These are phyloP conservation scores for Amblyopsis rosae DNA, from an alignment of 2,113 vertebrate genomes.

Conservation along the genomic window DNA sequence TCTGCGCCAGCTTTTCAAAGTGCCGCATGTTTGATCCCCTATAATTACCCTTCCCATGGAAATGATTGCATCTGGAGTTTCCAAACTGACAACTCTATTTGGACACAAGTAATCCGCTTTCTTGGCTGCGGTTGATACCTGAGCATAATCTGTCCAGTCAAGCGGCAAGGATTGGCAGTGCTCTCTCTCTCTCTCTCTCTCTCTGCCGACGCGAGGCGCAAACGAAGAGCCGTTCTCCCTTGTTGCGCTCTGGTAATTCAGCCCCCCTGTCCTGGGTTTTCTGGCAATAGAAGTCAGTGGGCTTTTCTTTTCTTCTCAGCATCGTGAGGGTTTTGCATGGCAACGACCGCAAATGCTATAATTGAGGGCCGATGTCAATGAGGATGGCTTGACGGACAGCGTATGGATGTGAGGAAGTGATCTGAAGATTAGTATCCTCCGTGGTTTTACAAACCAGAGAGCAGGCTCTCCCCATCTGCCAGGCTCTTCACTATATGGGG, in stretches of 20 bases:
- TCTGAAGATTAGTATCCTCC: slow-evolving; percentile 54
- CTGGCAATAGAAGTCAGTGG: slow-evolving; percentile 54
- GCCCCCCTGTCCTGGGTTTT: slow-evolving; percentile 50
- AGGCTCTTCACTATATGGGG: slow-evolving; percentile 26
- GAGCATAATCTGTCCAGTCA: slow-evolving; percentile 75
- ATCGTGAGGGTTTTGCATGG: slow-evolving; percentile 41
- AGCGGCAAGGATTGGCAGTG: slow-evolving; percentile 64
- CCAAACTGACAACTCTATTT: slow-evolving; percentile 81
- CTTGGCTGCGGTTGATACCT: slow-evolving; percentile 74
- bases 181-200: background rate
- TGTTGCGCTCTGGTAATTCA: slow-evolving; percentile 66
- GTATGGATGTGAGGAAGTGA: slow-evolving; percentile 33
- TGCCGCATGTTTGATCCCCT: slow-evolving; percentile 65
- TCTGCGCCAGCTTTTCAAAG: slow-evolving; percentile 60
- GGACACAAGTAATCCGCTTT: slow-evolving; percentile 78
- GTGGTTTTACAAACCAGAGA: slow-evolving; percentile 34
- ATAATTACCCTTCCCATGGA: slow-evolving; percentile 74
- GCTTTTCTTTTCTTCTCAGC: slow-evolving; percentile 41
- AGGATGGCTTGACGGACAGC: slow-evolving; percentile 34
- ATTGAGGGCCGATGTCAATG: slow-evolving; percentile 61
- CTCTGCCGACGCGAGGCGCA: slow-evolving; percentile 49
- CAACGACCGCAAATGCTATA: slow-evolving; percentile 30
- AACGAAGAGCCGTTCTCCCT: slow-evolving; percentile 45
- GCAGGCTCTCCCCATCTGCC: slow-evolving; percentile 45
- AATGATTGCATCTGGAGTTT: slow-evolving; percentile 77